A percentile compares a stretch with the other conserved stretches of the same genome.
Conservation (phyloP, 2,797 vertebrate genomes). For the Ptychobarbus kaznakovi region DNA sequence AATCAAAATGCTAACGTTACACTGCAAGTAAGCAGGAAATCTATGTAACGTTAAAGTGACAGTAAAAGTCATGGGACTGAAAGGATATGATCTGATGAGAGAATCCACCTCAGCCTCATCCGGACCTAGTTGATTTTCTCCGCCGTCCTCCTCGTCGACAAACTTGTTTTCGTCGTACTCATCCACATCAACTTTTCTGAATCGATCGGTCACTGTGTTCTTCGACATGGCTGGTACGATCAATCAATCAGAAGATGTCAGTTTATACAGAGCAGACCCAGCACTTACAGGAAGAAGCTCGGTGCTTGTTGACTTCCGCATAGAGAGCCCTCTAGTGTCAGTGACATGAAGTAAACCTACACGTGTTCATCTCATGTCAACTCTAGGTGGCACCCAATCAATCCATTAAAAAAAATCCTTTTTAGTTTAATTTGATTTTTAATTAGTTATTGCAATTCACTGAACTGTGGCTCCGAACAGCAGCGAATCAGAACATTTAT, state of each 20-base stretch:
- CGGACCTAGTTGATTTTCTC: slow-evolving; percentile 91
- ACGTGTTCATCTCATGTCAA: background rate
- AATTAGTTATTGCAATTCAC: background rate
- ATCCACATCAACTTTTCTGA: slow-evolving; percentile 94
- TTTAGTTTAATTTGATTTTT: background rate
- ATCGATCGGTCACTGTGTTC: slow-evolving; percentile 88
- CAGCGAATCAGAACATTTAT: background rate
- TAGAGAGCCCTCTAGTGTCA: slow-evolving; percentile 39
- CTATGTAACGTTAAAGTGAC: background rate
- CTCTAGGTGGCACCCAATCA: background rate
- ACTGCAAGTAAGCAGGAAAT: background rate
- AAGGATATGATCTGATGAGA: slow-evolving; percentile 97
- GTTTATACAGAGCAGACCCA: background rate
- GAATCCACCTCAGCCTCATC: slow-evolving; percentile 96
- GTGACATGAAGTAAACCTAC: background rate
- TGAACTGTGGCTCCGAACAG: background rate
- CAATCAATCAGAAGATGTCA: slow-evolving; percentile 17
- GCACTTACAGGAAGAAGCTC: slow-evolving; percentile 50
- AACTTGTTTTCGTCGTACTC: slow-evolving; percentile 99
- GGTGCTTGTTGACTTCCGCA: slow-evolving; percentile 44
- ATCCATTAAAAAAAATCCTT: background rate
- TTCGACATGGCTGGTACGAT: slow-evolving; percentile 81
- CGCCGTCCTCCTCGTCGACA: slow-evolving; percentile 96
- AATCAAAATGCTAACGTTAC: background rate
- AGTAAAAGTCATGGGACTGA: background rate